Conservation (phyloP, 1,140 invertebrate species). For the Sminthurides bifidus region DNA sequence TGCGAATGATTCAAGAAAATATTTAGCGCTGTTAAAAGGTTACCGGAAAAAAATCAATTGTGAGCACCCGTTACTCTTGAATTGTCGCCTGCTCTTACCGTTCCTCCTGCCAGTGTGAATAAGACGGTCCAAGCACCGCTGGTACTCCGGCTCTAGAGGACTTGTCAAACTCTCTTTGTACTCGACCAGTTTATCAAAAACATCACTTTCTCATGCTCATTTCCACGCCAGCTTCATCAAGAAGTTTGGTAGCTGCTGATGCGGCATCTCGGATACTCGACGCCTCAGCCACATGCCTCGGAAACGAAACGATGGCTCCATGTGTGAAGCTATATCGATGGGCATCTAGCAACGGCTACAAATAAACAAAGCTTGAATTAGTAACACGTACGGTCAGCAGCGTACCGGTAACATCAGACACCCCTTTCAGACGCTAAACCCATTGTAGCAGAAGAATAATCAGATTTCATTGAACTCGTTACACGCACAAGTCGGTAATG, state of each 20-base stretch:
- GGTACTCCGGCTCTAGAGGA: constrained; percentile 33
- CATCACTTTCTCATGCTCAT: constrained; percentile 44
- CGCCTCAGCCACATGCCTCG: constrained; percentile 16
- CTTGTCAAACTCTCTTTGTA: constrained; percentile 36
- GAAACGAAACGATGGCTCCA: constrained; percentile 13
- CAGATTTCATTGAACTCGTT: neutral
- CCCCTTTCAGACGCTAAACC: neutral
- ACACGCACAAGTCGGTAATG: neutral
- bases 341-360: constrained; percentile 17
- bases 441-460: neutral
- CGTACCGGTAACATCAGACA: neutral
- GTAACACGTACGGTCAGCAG: neutral
- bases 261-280: constrained; percentile 10
- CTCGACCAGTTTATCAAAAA: constrained; percentile 41
- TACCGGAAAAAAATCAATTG: constrained; percentile 7
- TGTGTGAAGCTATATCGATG: constrained; percentile 3
- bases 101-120: constrained; percentile 41
- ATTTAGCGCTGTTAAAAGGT: too few species aligned
- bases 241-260: neutral
- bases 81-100: too few species aligned
- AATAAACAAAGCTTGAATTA: neutral
- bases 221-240: constrained; percentile 17
- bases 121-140: constrained; percentile 14
- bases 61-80: neutral
- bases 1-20: constrained; percentile 31